Evolutionary conservation across 2,888 invertebrate genomes (phyloP), one percentile per base, ranked within the genome.

Genomic region (Brenthis daphne): DNA sequence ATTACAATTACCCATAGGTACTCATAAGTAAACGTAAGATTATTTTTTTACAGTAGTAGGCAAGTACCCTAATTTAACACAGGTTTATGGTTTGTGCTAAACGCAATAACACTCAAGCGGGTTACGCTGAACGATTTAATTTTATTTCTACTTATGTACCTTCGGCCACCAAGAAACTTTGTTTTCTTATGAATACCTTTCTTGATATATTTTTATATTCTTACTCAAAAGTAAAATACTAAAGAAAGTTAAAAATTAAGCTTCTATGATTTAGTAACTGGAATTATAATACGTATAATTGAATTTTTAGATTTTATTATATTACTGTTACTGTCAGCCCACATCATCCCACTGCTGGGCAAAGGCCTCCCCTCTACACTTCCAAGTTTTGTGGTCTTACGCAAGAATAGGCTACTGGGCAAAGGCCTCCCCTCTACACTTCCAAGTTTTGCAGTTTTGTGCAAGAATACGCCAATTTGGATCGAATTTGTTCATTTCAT

Each of bases 21-120:
- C 14, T n/a, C 11, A n/a, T 24, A 24, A 24, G 13, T 48, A 29
- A 14, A 6, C 24, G 1, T 24, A 6, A 37, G 33, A 43, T 6
- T 0, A 20, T 12, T 29, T 63, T 6, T 5, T 12, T 24, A 29
- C 66, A 33, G 51, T 54, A 74, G 72, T 74, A 70, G 37, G 70
- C 16, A 60, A 14, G 50, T 6, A 50, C 57, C 72, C 29, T 50
- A 6, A 50, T 14, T 53, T 56, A 57, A 12, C 53, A 53, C 69
- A 70, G 67, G 70, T 75, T 73, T 72, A 72, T 71, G 65, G 71
- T 64, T 73, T 73, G 72, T 68, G 72, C 71, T 72, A 74, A 74
- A 75, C 70, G 69, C 65, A 68, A 72, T 60, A 74, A 69, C 73
- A 75, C 69, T 72, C 55, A 56, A 65, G 72, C 73, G 72, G 57